Percentiles rank a stretch among this genome's conserved stretches.
These are phyloP conservation scores for Antheraea yamamai DNA, from an alignment of 2,888 invertebrate genomes.

Conservation along the genomic window DNA sequence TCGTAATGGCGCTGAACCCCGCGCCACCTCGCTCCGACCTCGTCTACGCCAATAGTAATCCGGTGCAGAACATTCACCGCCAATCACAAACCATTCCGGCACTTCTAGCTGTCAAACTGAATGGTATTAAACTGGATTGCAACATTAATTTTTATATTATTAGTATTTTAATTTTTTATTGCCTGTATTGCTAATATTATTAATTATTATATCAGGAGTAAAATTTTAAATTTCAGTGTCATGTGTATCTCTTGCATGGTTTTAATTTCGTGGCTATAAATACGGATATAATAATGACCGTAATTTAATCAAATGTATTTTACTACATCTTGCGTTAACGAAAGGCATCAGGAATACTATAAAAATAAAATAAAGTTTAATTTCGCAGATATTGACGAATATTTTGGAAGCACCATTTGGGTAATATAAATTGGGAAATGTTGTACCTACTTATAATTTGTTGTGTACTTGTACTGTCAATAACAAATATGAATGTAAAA, in stretches of 20 bases:
- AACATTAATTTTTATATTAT: constrained; percentile 47
- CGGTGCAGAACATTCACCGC: constrained; percentile 82
- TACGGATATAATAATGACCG: not conserved
- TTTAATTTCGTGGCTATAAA: not conserved
- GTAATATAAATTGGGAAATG: not conserved
- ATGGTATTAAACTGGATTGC: constrained; percentile 68
- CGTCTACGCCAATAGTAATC: constrained; percentile 80
- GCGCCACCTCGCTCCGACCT: constrained; percentile 66
- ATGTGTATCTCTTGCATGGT: not conserved
- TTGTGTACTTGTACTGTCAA: not conserved
- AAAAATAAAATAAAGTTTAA: constrained; percentile 2
- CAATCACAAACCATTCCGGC: constrained; percentile 82
- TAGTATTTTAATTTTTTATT: constrained; percentile 35
- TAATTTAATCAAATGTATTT: not conserved
- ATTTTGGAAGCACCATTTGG: not conserved
- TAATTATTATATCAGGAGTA: constrained; percentile 11
- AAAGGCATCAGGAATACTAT: not conserved
- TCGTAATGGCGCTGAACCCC: constrained; percentile 78
- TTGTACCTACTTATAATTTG: not conserved
- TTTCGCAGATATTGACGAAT: not conserved
- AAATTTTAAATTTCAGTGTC: constrained; percentile 3
- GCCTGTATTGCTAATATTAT: constrained; percentile 25
- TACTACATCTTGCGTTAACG: constrained; percentile 1
- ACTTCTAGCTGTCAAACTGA: constrained; percentile 81
- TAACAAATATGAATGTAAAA: not conserved